Percentiles rank a stretch among this genome's conserved stretches.
Conservation (phyloP, 2,888 invertebrate species). For the Allolobophora icterica region DNA sequence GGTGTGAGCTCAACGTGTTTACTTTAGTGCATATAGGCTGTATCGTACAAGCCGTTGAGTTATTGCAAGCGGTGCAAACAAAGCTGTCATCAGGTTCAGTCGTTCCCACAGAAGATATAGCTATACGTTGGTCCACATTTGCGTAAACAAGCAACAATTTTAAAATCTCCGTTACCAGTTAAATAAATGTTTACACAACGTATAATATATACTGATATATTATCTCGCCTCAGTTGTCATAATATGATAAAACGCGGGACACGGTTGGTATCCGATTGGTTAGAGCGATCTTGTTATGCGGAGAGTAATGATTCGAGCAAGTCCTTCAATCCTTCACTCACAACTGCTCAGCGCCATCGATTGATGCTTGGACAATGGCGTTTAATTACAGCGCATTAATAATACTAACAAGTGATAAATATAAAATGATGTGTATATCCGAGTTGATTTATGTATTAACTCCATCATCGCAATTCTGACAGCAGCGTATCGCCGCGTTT, state of each 20-base stretch:
- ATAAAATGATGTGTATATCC: too few relatives aligned
- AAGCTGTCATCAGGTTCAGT: not conserved
- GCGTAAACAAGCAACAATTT: not conserved
- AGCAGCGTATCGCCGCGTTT: not conserved
- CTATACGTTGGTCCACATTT: not conserved
- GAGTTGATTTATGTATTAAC: not conserved
- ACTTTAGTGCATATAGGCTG: not conserved
- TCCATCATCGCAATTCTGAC: not conserved
- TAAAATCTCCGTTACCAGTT: not conserved
- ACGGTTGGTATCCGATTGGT: too few relatives aligned
- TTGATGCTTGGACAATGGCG: too few relatives aligned
- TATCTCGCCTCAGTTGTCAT: not conserved
- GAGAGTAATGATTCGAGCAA: too few relatives aligned
- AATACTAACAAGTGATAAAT: too few relatives aligned
- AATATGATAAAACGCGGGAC: not conserved
- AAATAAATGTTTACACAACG: not conserved
- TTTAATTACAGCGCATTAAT: too few relatives aligned
- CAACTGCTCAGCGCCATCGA: too few relatives aligned
- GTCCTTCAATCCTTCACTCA: too few relatives aligned
- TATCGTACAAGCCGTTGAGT: not conserved
- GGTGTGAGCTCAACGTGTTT: not conserved
- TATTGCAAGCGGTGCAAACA: not conserved
- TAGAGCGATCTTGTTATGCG: too few relatives aligned
- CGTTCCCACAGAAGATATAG: not conserved
- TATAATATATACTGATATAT: not conserved